Evolutionary conservation across 2,888 invertebrate species (phyloP).

Genomic region (Parnassius smintheus): DNA sequence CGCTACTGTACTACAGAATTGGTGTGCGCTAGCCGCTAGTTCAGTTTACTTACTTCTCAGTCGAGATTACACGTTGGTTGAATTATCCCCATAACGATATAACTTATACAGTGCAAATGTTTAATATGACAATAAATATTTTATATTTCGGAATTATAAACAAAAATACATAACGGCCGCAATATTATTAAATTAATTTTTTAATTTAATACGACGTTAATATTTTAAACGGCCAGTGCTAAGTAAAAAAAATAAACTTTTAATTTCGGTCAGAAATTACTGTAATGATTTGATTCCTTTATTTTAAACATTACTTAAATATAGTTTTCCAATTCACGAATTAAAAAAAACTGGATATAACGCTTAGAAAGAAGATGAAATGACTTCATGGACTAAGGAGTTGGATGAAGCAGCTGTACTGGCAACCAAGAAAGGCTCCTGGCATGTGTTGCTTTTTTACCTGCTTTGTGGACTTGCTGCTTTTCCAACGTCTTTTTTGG

Average conservation of each 20-base stretch:
- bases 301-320: too few species aligned
- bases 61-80: neutral
- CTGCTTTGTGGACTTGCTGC: constrained; percentile 84
- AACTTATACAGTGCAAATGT: neutral
- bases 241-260: neutral
- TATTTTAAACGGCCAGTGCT: neutral
- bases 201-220: neutral
- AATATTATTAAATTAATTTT: neutral
- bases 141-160: too few species aligned
- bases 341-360: too few species aligned
- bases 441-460: constrained; percentile 83
- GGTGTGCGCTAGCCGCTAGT: neutral
- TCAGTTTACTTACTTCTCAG: neutral
- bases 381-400: constrained; percentile 71
- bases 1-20: too few species aligned
- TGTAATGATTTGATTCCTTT: neutral
- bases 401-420: constrained; percentile 81
- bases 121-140: too few species aligned
- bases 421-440: constrained; percentile 83
- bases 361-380: constrained; percentile 23
- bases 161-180: too few species aligned
- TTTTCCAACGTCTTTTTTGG: constrained; percentile 84
- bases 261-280: neutral
- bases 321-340: too few species aligned
- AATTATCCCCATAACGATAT: neutral